Conservation (phyloP, 2,113 vertebrate species). For the Lophochroa leadbeateri region DNA sequence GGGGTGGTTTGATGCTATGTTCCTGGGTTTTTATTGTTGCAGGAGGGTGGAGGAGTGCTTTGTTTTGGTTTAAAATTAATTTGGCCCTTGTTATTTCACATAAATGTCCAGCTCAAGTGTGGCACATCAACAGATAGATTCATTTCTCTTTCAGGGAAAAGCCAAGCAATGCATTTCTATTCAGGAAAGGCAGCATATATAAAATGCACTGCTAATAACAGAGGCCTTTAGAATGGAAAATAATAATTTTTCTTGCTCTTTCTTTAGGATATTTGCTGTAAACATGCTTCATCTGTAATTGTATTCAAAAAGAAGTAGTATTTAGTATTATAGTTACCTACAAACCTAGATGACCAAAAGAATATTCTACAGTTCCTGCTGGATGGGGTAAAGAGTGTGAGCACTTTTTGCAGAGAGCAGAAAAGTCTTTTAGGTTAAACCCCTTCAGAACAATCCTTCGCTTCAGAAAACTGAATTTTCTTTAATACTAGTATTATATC, state of each 20-base stretch:
- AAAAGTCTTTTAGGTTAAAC: neutral
- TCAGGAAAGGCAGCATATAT: conserved; percentile 69
- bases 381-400: neutral
- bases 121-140: conserved; percentile 75
- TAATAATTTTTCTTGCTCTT: conserved; percentile 72
- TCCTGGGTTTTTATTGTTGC: neutral
- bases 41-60: neutral
- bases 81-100: conserved; percentile 74
- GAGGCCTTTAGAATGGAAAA: conserved; percentile 72
- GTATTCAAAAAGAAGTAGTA: conserved; percentile 57
- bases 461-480: neutral
- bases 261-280: conserved; percentile 62
- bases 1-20: neutral
- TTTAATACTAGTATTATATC: neutral
- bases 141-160: conserved; percentile 74
- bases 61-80: conserved; percentile 75
- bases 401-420: neutral
- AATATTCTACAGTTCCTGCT: neutral
- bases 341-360: conserved; percentile 44
- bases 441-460: neutral
- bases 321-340: conserved; percentile 67
- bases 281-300: conserved; percentile 70
- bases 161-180: conserved; percentile 70
- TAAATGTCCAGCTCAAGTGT: conserved; percentile 75
- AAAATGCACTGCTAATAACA: conserved; percentile 68